Evolutionary conservation across 2,113 vertebrate species (phyloP).

Genomic region (Cryptomyrus ogoouensis): DNA sequence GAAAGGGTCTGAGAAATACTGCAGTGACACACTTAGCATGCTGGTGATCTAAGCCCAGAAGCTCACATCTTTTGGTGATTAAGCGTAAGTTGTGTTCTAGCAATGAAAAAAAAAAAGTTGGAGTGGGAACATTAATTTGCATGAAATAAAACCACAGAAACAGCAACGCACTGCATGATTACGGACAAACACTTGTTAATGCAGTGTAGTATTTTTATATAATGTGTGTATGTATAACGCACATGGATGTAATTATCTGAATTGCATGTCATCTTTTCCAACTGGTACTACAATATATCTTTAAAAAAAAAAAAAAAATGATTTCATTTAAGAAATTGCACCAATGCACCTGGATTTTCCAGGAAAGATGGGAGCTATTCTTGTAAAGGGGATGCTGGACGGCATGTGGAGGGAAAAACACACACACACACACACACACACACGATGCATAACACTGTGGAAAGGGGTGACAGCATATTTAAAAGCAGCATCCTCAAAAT

Average conservation of each 20-base stretch:
- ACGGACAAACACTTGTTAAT: conserved; percentile 1
- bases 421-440: not conserved
- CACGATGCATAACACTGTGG: conserved; percentile 1
- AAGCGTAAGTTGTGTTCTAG: not conserved
- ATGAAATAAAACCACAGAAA: conserved; percentile 12
- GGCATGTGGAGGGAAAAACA: not conserved
- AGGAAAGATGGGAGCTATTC: not conserved
- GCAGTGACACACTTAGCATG: conserved; percentile 27
- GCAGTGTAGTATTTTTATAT: not conserved
- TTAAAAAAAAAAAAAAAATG: not conserved
- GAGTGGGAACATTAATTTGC: not conserved
- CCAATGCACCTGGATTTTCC: not conserved
- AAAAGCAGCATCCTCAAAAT: not conserved
- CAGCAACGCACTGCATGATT: conserved; percentile 22
- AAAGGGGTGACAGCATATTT: not conserved
- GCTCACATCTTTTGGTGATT: conserved; percentile 29
- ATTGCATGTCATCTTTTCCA: not conserved
- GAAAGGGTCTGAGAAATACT: not conserved
- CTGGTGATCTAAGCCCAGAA: not conserved
- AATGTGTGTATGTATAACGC: not conserved
- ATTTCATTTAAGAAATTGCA: not conserved
- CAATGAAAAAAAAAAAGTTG: not conserved
- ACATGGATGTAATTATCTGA: not conserved
- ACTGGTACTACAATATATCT: not conserved
- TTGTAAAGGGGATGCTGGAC: not conserved